Base-by-base conservation (phyloP, 2,888 invertebrate genomes). In the Myopa tessellatipennis region DNA sequence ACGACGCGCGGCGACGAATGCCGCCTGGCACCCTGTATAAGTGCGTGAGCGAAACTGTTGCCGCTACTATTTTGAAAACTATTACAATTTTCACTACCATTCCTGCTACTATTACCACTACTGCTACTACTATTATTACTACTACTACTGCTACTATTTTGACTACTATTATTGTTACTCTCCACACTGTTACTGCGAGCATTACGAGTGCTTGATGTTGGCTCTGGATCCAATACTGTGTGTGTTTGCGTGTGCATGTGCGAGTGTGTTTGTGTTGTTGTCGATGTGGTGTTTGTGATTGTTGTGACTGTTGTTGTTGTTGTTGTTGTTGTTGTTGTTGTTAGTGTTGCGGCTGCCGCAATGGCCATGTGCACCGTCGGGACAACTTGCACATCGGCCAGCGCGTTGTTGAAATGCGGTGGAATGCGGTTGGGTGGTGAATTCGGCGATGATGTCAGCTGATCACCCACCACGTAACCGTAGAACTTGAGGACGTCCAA, bases 401-500 rank as follows among this genome's bases (percentile, higher is more conserved):
- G 68, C 68, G 73, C 69, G 34, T 52, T 45, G 50, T 70, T 69
- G 38, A 61, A 58, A 52, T 74, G 76, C 60, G 36, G n/a, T 70
- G 65, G 50, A 58, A 74, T 73, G 36, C 36, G 76, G 74, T 80
- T 82, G 74, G 85, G 86, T 70, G 85, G 86, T 26, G 86, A 86
- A 83, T 86, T 88, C 80, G 87, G 87, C 40, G 87, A 87, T 84
- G 87, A 83, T 81, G 85, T 84, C 74, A 87, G 87, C 83, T 87
- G 86, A 81, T 89, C 90, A 92, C 94, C 93, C 89, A 95, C 95
- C 92, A 95, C 94, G 90, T 94, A 95, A 81, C 96, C 96, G 86
- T 95, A 96, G 88, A 95, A 94, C 87, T 96, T 95, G 80, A 98
- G 92, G 84, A 98, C 98, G 90, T 98, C 98, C 93, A 96, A 94